phyloP scores from a whole-genome alignment of 2,888 invertebrate species.

The Lymantria dispar region DNA sequence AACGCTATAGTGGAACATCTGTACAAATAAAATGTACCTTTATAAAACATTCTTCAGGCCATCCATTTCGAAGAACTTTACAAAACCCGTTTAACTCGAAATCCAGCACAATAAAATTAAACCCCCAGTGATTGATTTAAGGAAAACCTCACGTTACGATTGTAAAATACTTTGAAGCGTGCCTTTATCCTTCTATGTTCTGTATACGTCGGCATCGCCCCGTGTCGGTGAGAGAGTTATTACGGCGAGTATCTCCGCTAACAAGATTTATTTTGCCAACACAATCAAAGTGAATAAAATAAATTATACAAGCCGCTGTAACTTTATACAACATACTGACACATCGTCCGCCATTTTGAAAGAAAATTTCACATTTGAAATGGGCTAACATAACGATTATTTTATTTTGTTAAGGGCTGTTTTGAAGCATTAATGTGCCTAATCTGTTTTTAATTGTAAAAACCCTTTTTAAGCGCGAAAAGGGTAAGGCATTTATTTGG shows the following conservation, averaged over 20 bases:
- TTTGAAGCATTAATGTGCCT: conserved; percentile 12
- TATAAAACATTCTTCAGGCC: not conserved
- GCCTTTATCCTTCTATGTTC: conserved; percentile 20
- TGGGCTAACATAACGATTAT: conserved; percentile 13
- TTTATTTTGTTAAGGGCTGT: conserved; percentile 11
- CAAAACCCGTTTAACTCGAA: not conserved
- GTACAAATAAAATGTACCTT: too few species aligned
- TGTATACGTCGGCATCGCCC: not conserved
- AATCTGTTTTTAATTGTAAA: conserved; percentile 21
- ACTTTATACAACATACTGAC: not conserved
- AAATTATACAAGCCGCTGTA: conserved; percentile 10
- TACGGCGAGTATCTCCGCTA: conserved; percentile 21
- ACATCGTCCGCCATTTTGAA: conserved; percentile 12
- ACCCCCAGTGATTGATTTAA: conserved; percentile 19
- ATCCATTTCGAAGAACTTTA: not conserved
- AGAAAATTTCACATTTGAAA: conserved; percentile 14
- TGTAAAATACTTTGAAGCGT: conserved; percentile 10
- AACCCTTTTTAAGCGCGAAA: conserved; percentile 2
- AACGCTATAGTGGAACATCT: too few species aligned
- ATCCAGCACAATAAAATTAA: conserved; percentile 3
- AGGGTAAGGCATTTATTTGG: conserved; percentile 4
- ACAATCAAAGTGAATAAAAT: conserved; percentile 25
- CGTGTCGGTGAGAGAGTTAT: conserved; percentile 16
- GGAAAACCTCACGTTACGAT: conserved; percentile 1
- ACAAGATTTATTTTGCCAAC: conserved; percentile 26